phyloP scores from a whole-genome alignment of 2,113 vertebrate species.

The Ceyx melanurus region DNA sequence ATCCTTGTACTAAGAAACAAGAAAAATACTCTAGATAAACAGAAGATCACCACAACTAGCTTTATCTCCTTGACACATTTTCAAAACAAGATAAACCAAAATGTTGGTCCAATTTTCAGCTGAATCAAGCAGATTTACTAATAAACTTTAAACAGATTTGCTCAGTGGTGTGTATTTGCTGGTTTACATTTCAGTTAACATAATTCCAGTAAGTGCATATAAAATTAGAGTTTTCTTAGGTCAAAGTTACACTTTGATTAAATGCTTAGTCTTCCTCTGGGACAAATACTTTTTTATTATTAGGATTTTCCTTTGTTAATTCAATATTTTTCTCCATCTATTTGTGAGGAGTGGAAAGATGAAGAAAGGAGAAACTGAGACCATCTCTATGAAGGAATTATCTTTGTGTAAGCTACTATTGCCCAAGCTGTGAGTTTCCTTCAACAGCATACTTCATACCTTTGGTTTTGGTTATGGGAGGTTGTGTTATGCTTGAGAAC shows the following conservation, averaged over 20 bases:
- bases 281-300: slow-evolving; percentile 55
- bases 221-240: slow-evolving; percentile 45
- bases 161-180: not conserved
- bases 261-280: slow-evolving; percentile 46
- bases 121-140: not conserved
- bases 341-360: not conserved
- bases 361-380: not conserved
- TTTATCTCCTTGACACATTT: not conserved
- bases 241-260: not conserved
- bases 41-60: not conserved
- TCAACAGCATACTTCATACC: not conserved
- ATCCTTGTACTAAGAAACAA: not conserved
- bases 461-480: not conserved
- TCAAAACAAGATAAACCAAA: not conserved
- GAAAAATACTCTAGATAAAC: not conserved
- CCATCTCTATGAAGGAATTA: not conserved
- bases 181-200: slow-evolving; percentile 30
- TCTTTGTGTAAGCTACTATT: not conserved
- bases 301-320: not conserved
- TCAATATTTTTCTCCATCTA: not conserved
- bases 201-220: not conserved
- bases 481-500: not conserved
- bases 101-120: not conserved
- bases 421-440: not conserved
- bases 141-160: not conserved